Evolutionary conservation across 2,888 invertebrate species (phyloP).

Genomic region (Salticus scenicus): DNA sequence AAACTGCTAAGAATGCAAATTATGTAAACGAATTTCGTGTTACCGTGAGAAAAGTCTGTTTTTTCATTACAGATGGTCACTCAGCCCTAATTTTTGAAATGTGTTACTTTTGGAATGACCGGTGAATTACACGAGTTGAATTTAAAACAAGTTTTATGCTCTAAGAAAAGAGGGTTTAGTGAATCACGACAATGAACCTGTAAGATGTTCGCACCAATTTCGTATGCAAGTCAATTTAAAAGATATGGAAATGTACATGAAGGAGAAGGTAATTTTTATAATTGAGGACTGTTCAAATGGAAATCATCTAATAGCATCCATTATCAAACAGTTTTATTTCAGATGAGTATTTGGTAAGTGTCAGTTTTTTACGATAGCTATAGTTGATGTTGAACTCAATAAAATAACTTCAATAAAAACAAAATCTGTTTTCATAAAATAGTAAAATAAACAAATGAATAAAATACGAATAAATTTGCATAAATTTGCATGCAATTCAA

Average conservation of each 20-base stretch:
- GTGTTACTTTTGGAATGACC: constrained; percentile 3
- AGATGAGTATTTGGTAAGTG: no score
- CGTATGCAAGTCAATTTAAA: neutral
- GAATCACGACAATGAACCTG: neutral
- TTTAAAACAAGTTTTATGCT: neutral
- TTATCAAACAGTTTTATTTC: no score
- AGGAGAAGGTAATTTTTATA: neutral
- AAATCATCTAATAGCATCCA: no score
- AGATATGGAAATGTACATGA: no score
- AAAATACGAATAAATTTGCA: no score
- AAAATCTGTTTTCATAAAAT: no score
- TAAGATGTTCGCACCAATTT: neutral
- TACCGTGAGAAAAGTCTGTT: constrained; percentile 36
- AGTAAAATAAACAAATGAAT: no score
- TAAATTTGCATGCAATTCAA: no score
- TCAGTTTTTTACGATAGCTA: no score
- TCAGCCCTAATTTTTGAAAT: neutral
- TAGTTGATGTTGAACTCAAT: no score
- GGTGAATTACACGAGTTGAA: neutral
- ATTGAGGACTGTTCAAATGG: no score
- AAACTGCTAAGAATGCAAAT: constrained; percentile 15
- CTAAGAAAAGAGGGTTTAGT: neutral
- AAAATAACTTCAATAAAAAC: no score
- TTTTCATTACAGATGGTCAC: constrained; percentile 19
- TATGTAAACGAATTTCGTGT: constrained; percentile 34